Evolutionary conservation across 2,797 vertebrate species (phyloP).

Genomic region (Smutsia temminckii): DNA sequence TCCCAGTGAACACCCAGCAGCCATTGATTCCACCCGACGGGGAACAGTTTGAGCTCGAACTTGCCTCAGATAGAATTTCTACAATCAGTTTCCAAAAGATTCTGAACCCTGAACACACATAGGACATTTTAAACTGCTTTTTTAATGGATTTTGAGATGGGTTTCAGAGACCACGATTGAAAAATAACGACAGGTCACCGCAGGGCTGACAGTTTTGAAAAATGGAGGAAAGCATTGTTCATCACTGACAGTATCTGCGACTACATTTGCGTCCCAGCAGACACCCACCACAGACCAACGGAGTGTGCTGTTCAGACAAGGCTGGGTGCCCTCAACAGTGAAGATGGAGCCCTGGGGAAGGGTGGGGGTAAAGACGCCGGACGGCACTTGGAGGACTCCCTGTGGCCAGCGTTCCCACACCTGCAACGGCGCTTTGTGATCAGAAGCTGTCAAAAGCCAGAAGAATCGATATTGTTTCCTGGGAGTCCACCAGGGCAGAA

Average conservation of each 20-base stretch:
- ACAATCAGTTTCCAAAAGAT: not conserved
- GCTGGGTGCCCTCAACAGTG: not conserved
- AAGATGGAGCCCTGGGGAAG: not conserved
- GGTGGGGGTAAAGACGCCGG: not conserved
- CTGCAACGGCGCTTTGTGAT: not conserved
- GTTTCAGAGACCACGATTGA: not conserved
- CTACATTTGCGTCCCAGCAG: not conserved
- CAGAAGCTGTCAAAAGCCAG: not conserved
- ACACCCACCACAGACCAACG: not conserved
- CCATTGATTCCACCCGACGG: not conserved
- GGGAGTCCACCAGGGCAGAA: not conserved
- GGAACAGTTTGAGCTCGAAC: not conserved
- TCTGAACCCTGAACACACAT: not conserved
- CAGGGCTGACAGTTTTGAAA: not conserved
- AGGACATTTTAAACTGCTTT: not conserved
- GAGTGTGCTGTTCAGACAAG: not conserved
- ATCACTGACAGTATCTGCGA: accelerated
- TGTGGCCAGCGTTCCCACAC: not conserved
- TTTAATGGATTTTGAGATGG: not conserved
- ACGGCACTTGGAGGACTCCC: not conserved
- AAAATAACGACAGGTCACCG: not conserved
- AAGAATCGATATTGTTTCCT: not conserved
- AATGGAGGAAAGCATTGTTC: not conserved
- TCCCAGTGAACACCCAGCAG: not conserved
- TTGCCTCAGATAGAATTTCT: not conserved